Base-by-base conservation (phyloP, 2,888 invertebrate species). In the Pilophorus perplexus region DNA sequence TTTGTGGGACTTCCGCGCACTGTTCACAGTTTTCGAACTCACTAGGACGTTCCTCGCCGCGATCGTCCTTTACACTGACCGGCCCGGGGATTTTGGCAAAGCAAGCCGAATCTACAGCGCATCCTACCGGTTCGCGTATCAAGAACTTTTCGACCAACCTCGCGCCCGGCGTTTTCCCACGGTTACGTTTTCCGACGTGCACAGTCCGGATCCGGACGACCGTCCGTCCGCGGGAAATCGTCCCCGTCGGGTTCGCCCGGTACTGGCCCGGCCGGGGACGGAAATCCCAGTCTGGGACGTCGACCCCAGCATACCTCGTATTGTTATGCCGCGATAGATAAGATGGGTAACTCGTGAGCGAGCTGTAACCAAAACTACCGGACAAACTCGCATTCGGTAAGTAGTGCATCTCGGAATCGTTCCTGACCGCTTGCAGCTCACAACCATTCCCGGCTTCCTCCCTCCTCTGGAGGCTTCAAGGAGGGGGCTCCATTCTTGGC, bases 121-220 rank as follows among this genome's bases (percentile, higher is more conserved):
- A n/a, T n/a, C 42, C 64, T 22, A 27, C 60, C 18, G 42, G 50
- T 73, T 86, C 83, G 73, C 82, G 84, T 23, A 89, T 84, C 44
- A 84, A 77, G 74, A 86, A 87, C 75, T 90, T 89, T 76, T 91
- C 90, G 18, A 88, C 82, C 64, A 91, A 78, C 71, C 86, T 79
- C 71, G 89, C 88, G 0, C 90, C 90, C 1, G 87, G 81, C 0
- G 54, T 59, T 10, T 85, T 82, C 75, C 87, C 87, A n/a, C n/a
- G n/a, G n/a, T n/a, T n/a, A n/a, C n/a, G n/a, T n/a, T n/a, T n/a
- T n/a, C n/a, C n/a, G n/a, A n/a, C n/a, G 74, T 83, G 84, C 23
- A 76, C 80, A 0, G 89, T 89, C 70, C 86, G 86, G 40, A 90
- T 78, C 60, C 90, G 81, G 8, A 90, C 87, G 18, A 89, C 86